Evolutionary conservation across 2,113 vertebrate species (phyloP), one percentile per base, ranked within the genome.

Genomic region (Etheostoma cragini): DNA sequence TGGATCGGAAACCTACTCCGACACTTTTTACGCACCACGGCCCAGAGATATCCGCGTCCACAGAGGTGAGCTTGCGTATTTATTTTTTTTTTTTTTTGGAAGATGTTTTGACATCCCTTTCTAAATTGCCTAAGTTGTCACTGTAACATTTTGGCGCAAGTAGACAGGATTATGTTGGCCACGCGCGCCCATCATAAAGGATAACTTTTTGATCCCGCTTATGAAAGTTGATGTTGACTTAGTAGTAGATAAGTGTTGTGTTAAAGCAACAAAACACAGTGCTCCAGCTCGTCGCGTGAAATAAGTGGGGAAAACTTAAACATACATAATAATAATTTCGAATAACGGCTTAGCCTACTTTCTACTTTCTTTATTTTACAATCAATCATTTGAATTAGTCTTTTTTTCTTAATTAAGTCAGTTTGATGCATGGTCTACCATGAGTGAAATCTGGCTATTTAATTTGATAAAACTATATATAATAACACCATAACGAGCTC

Each of bases 101-200:
- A 82, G 60, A 87, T 92, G 85, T 93, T 93, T 89, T 87, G 86
- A 92, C 88, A 90, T 93, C 89, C 84, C 91, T 81, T 17, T 80
- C 84, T 22, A 83, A 90, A 80, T 80, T 47, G 84, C 80, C 82
- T 15, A 70, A 83, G 80, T 89, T 93, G 84, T 90, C 78, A 60
- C 75, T 78, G 78, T 91, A 89, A 89, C 81, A 78, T 67, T 63
- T 38, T n/a, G 76, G 63, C 38, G 81, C 72, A 16, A 47, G 62
- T 61, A 47, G 49, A 33, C 47, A 3, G 57, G 13, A 10, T 56
- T 22, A 54, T 16, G 63, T 30, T 8, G 50, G 16, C 10, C 30
- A 13, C 70, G 13, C 35, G 10, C 15, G 53, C 3, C 38, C 38
- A 15, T 22, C 2, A n/a, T 19, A 21, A 58, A 19, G 16, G 30